Conservation (phyloP, 2,888 invertebrate species). For the Andrena praecox region DNA sequence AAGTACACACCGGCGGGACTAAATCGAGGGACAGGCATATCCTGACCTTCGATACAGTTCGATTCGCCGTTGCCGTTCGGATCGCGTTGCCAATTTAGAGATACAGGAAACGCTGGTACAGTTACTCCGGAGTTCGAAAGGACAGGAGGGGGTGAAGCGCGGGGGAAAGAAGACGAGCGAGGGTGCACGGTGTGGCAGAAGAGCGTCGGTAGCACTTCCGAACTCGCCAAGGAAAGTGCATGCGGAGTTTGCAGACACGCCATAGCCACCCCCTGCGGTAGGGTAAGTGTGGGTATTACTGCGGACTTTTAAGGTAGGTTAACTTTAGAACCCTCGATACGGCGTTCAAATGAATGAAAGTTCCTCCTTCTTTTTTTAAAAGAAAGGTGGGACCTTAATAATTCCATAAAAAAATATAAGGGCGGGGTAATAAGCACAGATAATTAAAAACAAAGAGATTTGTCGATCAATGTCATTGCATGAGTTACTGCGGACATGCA, state of each 20-base stretch:
- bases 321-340: too few relatives aligned
- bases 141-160: slow-evolving; percentile 8
- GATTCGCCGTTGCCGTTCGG: slow-evolving; percentile 62
- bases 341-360: too few relatives aligned
- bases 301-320: too few relatives aligned
- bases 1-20: slow-evolving; percentile 25
- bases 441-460: too few relatives aligned
- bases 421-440: too few relatives aligned
- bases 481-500: too few relatives aligned
- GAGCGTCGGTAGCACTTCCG: neutral
- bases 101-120: slow-evolving; percentile 75
- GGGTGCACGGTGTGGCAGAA: slow-evolving; percentile 30
- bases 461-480: too few relatives aligned
- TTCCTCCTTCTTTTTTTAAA: too few relatives aligned
- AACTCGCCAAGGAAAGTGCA: neutral
- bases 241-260: neutral
- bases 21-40: slow-evolving; percentile 52
- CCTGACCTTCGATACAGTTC: slow-evolving; percentile 75
- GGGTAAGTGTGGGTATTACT: too few relatives aligned
- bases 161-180: slow-evolving; percentile 24
- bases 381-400: too few relatives aligned
- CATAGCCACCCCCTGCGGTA: neutral
- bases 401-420: too few relatives aligned
- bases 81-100: slow-evolving; percentile 76
- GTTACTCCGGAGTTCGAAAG: slow-evolving; percentile 68